Evolutionary conservation across 23 tunicate species (phyloP).

Genomic region (Trididemnum miniatum): DNA sequence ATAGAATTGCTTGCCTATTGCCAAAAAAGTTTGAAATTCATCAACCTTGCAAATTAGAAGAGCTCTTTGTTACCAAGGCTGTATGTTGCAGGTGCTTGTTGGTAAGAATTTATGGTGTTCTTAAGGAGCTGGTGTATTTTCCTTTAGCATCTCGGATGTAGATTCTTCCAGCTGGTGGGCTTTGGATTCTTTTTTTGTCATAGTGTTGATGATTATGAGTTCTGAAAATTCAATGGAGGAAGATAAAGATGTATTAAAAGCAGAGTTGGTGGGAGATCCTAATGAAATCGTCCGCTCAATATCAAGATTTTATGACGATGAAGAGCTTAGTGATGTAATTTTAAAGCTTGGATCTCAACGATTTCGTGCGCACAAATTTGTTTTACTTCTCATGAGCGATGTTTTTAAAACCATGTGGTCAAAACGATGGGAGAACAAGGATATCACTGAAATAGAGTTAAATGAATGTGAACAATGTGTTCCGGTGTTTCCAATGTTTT

Average conservation of each 20-base stretch:
- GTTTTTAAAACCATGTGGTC: slow-evolving; percentile 91
- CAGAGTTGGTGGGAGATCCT: slow-evolving; percentile 36
- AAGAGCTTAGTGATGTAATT: slow-evolving; percentile 80
- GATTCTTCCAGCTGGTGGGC: too few relatives aligned
- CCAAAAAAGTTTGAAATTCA: too few relatives aligned
- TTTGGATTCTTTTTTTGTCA: too few relatives aligned
- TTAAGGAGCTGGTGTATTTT: neutral
- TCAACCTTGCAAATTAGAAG: too few relatives aligned
- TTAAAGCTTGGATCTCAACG: slow-evolving; percentile 61
- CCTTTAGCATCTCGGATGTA: too few relatives aligned
- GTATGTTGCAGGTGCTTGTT: too few relatives aligned
- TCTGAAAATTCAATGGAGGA: neutral
- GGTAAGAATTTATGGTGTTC: neutral
- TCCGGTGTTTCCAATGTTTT: slow-evolving; percentile 77
- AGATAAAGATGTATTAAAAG: neutral
- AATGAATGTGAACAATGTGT: slow-evolving; percentile 84
- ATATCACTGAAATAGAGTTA: slow-evolving; percentile 57
- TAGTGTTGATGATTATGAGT: neutral
- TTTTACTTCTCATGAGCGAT: slow-evolving; percentile 89
- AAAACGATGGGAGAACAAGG: slow-evolving; percentile 66
- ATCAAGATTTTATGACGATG: slow-evolving; percentile 69
- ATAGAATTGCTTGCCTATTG: too few relatives aligned
- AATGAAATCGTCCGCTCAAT: slow-evolving; percentile 39
- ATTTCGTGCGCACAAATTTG: slow-evolving; percentile 77
- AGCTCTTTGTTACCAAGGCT: too few relatives aligned